These are phyloP conservation scores for Burhinus oedicnemus DNA, from an alignment of 2,113 vertebrate species.

Conservation along the genomic window DNA sequence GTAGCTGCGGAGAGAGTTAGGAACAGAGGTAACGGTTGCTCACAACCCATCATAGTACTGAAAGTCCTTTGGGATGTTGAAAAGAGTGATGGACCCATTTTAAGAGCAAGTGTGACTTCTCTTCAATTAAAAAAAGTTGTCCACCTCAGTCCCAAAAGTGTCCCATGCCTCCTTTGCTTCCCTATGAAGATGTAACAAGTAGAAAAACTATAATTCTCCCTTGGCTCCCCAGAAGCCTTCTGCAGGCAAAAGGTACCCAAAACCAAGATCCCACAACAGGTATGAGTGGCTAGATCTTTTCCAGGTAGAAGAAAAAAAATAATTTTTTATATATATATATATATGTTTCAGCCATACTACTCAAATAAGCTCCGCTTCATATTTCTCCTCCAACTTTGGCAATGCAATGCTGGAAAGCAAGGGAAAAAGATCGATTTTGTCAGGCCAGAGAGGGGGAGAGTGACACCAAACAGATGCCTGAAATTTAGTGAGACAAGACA, in stretches of 20 bases:
- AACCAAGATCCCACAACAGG: neutral
- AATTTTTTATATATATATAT: no score
- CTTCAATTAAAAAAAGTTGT: neutral
- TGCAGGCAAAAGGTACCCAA: neutral
- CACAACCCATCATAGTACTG: accelerated
- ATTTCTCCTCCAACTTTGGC: neutral
- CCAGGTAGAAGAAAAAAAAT: neutral
- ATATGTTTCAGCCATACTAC: neutral
- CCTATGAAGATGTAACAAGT: neutral
- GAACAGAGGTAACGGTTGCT: neutral
- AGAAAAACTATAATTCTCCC: neutral
- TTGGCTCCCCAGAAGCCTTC: neutral
- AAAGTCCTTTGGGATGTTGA: neutral
- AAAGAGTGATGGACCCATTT: accelerated
- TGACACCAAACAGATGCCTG: neutral
- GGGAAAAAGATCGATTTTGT: neutral
- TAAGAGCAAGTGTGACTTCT: neutral
- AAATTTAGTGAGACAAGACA: neutral
- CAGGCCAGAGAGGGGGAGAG: neutral
- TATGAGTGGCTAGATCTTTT: neutral
- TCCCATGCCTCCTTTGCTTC: neutral
- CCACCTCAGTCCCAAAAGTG: neutral
- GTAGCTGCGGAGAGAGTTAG: neutral
- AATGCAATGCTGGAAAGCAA: neutral
- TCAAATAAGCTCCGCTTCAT: neutral